Evolutionary conservation across 2,113 vertebrate species (phyloP).

Genomic region (Rissa tridactyla): DNA sequence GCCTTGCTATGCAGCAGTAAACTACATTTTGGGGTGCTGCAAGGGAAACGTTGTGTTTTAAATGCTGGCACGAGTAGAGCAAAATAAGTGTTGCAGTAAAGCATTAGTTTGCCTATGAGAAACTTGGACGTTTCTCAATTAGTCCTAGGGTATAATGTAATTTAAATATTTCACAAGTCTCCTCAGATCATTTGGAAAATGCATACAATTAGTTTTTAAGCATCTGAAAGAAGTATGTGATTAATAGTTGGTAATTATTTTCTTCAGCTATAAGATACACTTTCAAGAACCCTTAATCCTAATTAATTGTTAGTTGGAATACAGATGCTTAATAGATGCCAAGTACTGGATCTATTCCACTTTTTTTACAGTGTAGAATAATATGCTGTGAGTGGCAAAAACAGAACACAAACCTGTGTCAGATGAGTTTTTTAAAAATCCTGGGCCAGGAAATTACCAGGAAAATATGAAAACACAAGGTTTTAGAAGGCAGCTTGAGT

Average conservation of each 20-base stretch:
- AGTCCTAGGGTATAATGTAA: neutral
- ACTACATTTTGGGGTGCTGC: neutral
- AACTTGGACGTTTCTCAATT: conserved; percentile 3
- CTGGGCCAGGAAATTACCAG: neutral
- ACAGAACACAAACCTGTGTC: neutral
- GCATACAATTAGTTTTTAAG: conserved; percentile 32
- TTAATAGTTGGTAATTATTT: conserved; percentile 48
- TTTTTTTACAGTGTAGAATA: neutral
- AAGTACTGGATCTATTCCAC: conserved; percentile 35
- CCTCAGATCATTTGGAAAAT: conserved; percentile 12
- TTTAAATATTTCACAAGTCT: conserved; percentile 22
- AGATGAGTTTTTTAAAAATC: neutral
- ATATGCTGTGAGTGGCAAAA: neutral
- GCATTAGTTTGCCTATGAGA: neutral
- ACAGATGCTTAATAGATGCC: conserved; percentile 18
- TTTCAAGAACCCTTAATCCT: conserved; percentile 45
- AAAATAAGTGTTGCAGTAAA: neutral
- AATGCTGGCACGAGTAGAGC: neutral
- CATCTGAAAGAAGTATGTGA: conserved; percentile 15
- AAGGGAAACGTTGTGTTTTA: neutral
- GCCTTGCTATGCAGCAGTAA: neutral
- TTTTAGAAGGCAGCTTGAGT: neutral
- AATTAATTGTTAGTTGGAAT: conserved; percentile 55
- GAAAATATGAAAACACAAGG: neutral
- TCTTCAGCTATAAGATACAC: conserved; percentile 15